Base-by-base conservation (phyloP, 2,113 vertebrate species). In the Equus przewalskii region DNA sequence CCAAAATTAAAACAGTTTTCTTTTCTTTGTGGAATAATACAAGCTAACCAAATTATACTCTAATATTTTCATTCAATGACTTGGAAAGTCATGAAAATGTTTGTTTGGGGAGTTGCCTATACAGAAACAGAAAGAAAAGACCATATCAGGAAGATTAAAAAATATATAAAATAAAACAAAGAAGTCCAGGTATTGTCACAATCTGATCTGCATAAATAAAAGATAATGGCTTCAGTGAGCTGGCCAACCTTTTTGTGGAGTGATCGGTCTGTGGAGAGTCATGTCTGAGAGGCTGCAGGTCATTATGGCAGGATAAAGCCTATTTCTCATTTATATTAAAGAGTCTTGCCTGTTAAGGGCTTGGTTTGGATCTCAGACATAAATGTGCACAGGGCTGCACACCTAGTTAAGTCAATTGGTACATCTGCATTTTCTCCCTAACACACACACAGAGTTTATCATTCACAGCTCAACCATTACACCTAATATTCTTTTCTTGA, bases 271-370 rank as follows among this genome's bases (percentile, higher is more conserved):
- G 91, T 96, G 83, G 98, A 98, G 97, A 98, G 97, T 95, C 89
- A 54, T 95, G 98, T 97, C 92, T 95, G 91, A 97, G 98, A 98
- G 89, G 80, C 80, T 97, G 92, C 92, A 72, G 97, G 98, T 98
- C 97, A 97, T 98, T 98, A 98, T 96, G 91, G 97, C 83, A 79
- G 94, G 82, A 92, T 95, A 98, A 95, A 96, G 94, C 94, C 98
- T 93, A 98, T 98, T 98, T 98, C 97, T 98, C 98, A 98, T 97
- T 96, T 98, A 97, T 98, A 98, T 98, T 97, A 98, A 97, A 97
- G 96, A 97, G 97, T 96, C 82, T 95, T 97, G 97, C 97, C 97
- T 96, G 97, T 98, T 98, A 98, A 98, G 95, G 96, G 97, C 90
- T 98, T 98, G 98, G 97, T 97, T 93, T 96, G 97, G 94, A 95